phyloP scores from a whole-genome alignment of 2,797 vertebrate genomes.

The Fundulus diaphanus region DNA sequence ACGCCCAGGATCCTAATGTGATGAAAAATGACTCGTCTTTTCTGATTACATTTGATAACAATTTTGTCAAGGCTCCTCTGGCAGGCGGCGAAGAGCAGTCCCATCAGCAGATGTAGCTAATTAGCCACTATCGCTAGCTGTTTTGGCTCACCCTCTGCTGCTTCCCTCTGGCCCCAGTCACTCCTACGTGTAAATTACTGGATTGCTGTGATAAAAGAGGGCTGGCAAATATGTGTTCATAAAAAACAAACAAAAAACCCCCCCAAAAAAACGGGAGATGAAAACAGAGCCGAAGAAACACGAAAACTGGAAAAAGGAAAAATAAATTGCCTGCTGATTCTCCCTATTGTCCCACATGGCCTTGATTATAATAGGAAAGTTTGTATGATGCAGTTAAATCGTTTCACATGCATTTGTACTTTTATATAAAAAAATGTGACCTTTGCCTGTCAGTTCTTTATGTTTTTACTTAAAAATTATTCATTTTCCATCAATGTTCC shows the following conservation, averaged over 20 bases:
- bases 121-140: constrained; percentile 86
- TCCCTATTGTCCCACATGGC: constrained; percentile 9
- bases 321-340: constrained; percentile 1
- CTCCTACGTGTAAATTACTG: constrained; percentile 80
- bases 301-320: constrained; percentile 4
- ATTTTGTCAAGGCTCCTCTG: constrained; percentile 81
- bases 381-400: constrained; percentile 10
- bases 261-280: constrained; percentile 43
- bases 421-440: constrained; percentile 23
- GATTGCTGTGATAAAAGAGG: constrained; percentile 76
- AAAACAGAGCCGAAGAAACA: constrained; percentile 33
- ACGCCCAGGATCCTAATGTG: constrained; percentile 66
- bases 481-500: background rate
- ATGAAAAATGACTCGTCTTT: constrained; percentile 75
- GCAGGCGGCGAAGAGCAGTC: constrained; percentile 77
- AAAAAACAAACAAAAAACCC: constrained; percentile 34
- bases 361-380: constrained; percentile 24
- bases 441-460: constrained; percentile 5
- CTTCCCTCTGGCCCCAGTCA: constrained; percentile 72
- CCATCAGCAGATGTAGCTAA: constrained; percentile 90
- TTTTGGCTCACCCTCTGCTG: constrained; percentile 81
- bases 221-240: constrained; percentile 58
- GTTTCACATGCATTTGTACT: constrained; percentile 26
- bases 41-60: constrained; percentile 84
- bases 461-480: background rate